A percentile compares a stretch with the other conserved stretches of the same genome.
Evolutionary conservation across 2,888 invertebrate genomes (phyloP).

Genomic region (Caenorhabditis panamensis): DNA sequence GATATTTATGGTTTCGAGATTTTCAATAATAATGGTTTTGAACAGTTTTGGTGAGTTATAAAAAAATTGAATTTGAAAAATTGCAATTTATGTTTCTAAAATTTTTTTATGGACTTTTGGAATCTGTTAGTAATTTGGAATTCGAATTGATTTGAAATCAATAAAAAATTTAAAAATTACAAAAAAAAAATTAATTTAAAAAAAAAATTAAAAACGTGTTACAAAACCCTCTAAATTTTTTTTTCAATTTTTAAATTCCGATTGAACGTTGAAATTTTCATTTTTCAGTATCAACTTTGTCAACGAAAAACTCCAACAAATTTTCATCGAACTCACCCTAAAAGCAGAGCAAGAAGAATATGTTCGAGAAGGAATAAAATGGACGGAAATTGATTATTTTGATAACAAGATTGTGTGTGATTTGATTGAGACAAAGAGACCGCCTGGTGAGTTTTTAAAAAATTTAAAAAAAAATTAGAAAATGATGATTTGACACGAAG

Average conservation of each 20-base stretch:
- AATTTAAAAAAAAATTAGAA: neutral
- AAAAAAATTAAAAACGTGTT: too few species aligned
- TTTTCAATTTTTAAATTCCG: slow-evolving; percentile 1
- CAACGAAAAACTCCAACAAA: slow-evolving; percentile 87
- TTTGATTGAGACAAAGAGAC: slow-evolving; percentile 85
- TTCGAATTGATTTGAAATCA: neutral
- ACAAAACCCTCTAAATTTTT: too few species aligned
- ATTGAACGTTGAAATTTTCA: neutral
- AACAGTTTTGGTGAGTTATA: slow-evolving; percentile 84
- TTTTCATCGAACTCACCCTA: slow-evolving; percentile 87
- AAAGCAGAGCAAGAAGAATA: slow-evolving; percentile 84
- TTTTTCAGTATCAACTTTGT: slow-evolving; percentile 86
- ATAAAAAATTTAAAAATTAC: neutral
- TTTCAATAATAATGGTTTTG: slow-evolving; percentile 86
- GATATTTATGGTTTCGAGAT: slow-evolving; percentile 88
- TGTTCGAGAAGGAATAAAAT: slow-evolving; percentile 83
- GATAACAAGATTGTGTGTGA: slow-evolving; percentile 87
- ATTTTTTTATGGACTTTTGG: neutral
- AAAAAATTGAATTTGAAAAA: slow-evolving; percentile 3
- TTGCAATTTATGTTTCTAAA: neutral
- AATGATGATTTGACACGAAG: neutral
- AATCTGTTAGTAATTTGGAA: too few species aligned
- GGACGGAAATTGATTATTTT: slow-evolving; percentile 87
- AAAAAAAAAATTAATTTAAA: neutral
- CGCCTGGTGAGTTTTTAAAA: slow-evolving; percentile 83